Conservation (phyloP, 2,113 vertebrate species). For the Saccopteryx bilineata region DNA sequence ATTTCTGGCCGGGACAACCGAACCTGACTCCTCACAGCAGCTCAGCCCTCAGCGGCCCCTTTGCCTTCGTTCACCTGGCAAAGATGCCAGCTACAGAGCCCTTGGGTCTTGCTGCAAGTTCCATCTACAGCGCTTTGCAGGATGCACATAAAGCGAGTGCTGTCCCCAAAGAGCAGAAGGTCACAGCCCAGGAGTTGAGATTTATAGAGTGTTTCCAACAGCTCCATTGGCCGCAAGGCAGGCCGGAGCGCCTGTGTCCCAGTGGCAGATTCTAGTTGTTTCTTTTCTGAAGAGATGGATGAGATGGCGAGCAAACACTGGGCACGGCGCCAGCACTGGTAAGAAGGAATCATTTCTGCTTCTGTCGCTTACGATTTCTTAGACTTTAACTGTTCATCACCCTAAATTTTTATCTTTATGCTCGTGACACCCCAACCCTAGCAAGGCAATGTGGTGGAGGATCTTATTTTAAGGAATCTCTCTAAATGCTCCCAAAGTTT, state of each 20-base stretch:
- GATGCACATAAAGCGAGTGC: slow-evolving; percentile 67
- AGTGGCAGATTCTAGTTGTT: slow-evolving; percentile 66
- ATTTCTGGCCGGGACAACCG: slow-evolving; percentile 71
- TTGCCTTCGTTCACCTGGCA: slow-evolving; percentile 75
- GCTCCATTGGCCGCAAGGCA: slow-evolving; percentile 57
- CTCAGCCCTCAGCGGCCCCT: background rate
- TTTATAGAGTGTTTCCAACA: slow-evolving; percentile 74
- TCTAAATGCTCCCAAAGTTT: slow-evolving; percentile 7
- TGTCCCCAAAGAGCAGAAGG: slow-evolving; percentile 51
- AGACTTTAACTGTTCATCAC: slow-evolving; percentile 52
- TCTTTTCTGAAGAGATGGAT: slow-evolving; percentile 69
- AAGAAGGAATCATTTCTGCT: slow-evolving; percentile 55
- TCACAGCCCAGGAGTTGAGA: slow-evolving; percentile 29
- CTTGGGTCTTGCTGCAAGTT: background rate
- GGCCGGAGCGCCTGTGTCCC: slow-evolving; percentile 51
- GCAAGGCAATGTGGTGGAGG: slow-evolving; percentile 35
- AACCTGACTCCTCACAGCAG: slow-evolving; percentile 30
- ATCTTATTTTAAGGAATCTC: slow-evolving; percentile 33
- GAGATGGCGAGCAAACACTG: background rate
- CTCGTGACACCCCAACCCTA: slow-evolving; percentile 38
- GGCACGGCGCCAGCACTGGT: background rate
- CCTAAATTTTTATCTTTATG: slow-evolving; percentile 73
- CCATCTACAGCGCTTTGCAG: slow-evolving; percentile 52
- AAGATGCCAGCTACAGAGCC: slow-evolving; percentile 53
- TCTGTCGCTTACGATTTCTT: slow-evolving; percentile 62